Base-by-base conservation (phyloP, 2,797 vertebrate genomes). In the Melanotaenia boesemani region DNA sequence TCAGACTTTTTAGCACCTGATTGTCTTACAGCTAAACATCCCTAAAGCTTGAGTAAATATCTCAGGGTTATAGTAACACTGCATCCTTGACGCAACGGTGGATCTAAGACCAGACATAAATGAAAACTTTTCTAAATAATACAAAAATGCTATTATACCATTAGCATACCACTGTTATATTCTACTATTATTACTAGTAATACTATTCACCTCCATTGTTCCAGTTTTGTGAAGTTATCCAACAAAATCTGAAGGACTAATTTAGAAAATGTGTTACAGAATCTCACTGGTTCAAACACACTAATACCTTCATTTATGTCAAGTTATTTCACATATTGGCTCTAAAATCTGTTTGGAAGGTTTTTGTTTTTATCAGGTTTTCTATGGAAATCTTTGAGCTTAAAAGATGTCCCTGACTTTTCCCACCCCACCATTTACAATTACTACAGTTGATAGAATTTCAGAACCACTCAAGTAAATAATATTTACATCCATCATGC, bases 381-480 rank as follows among this genome's bases (percentile, higher is more conserved):
- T 54, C 12, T 1, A 44, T 54, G 32, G 36, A 78, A 73, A 34
- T 26, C 30, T 65, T 37, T 34, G 16, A 65, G n/a, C 22, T 62
- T 2, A 56, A 71, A 48, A 63, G 56, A 73, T 26, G 50, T 55
- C 54, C 36, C 48, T 12, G 67, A 63, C 50, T 67, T 54, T 55
- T 39, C 8, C 30, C 44, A 1, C 74, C 39, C 37, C 55, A 69
- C 36, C 4, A 0, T 50, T 63, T 48, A 24, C 16, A 24, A 28
- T 62, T 24, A 22, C 18, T 28, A 32, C 18, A 67, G n/a, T 3
- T 61, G 54, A 69, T 41, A 60, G 41, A 72, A 69, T 74, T 74
- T 72, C 39, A 22, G 72, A 76, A 36, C 6, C 41, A 52, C 34
- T 60, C 9, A 28, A 65, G 63, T 30, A 77, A 74, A 74, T 37